Base-by-base conservation (phyloP, 2,888 invertebrate genomes). In the Autographa gamma region DNA sequence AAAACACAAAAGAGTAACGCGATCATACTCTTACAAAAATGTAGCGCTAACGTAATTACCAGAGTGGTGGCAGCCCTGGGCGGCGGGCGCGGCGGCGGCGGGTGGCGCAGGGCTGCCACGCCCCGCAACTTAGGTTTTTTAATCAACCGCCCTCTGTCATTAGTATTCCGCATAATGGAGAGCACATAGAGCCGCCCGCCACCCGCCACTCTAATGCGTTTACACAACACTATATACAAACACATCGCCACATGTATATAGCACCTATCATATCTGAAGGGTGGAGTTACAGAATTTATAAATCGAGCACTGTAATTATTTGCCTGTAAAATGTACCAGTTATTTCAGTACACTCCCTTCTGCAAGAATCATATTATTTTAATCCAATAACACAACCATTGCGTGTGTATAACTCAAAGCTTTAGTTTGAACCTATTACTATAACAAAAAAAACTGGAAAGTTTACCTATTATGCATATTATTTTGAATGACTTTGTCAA, bases 61-160 rank as follows among this genome's bases (percentile, higher is more conserved):
- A 19, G 25, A 52, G 8, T 9, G 14, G 70, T 69, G 74, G 54
- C 84, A 87, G 72, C 88, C 86, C 88, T 85, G 74, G 32, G 63
- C 63, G 65, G 67, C n/a, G 7, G 70, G 81, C 79, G 73, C 78
- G 81, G 78, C 81, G 81, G 80, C 74, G 79, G 81, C 79, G 81
- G 81, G 81, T 76, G 84, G 81, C 72, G 76, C 66, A 86, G 88
- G 87, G 87, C 80, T 80, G 90, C 88, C 89, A 84, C 91, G 90
- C 91, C 93, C 91, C 88, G 80, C 89, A 88, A 91, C 93, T 92
- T 92, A 91, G 90, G 91, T 93, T 93, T 93, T 94, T 94, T 94
- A 94, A 94, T 94, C 94, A 94, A 93, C 90, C 93, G 92, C 92
- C 92, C 91, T 89, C 90, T 93, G 92, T 93, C 94, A 94, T 95